These are phyloP conservation scores for Yasuhikotakia modesta DNA, from an alignment of 2,797 vertebrate species.

Conservation along the genomic window DNA sequence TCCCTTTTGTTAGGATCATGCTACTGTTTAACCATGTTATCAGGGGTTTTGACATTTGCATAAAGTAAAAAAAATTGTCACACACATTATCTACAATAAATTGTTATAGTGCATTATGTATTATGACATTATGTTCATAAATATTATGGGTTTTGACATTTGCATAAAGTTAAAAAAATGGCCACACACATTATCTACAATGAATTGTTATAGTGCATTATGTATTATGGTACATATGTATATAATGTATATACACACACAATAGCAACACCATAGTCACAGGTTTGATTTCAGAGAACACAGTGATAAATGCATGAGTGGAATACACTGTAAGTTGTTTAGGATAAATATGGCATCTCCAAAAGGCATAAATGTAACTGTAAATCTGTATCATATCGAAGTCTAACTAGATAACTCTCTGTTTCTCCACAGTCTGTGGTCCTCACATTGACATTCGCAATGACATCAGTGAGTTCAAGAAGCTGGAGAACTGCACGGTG, in stretches of 20 bases:
- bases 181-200: background rate
- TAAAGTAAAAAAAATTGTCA: background rate
- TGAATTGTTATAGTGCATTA: too few species aligned
- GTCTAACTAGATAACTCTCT: conserved; percentile 22
- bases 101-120: too few species aligned
- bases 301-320: background rate
- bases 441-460: conserved; percentile 95
- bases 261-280: too few species aligned
- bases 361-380: background rate
- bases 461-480: conserved; percentile 86
- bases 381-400: background rate
- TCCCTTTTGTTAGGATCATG: background rate
- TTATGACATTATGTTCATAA: too few species aligned
- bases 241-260: too few species aligned
- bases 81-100: background rate
- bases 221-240: too few species aligned
- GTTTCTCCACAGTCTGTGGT: conserved; percentile 82
- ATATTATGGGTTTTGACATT: too few species aligned
- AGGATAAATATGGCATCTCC: background rate
- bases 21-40: background rate
- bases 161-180: too few species aligned
- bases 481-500: conserved; percentile 95
- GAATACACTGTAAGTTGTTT: background rate
- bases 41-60: background rate
- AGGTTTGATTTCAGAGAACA: background rate